phyloP scores from a whole-genome alignment of 2,888 invertebrate species.

The Ophion ventricosus region DNA sequence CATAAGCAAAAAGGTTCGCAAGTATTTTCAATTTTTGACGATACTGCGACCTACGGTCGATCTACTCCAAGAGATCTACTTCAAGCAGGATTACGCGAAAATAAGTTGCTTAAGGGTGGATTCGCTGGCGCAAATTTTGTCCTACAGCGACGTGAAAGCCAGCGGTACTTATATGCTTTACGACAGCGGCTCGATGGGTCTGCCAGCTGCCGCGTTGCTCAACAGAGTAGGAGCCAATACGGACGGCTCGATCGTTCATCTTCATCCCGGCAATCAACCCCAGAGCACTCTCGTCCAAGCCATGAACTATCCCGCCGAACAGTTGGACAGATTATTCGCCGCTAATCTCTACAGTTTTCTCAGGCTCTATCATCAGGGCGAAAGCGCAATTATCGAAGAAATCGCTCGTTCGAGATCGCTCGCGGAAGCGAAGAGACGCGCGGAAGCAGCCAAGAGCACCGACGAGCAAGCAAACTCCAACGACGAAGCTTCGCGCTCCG shows the following conservation, averaged over 20 bases:
- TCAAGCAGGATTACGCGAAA: constrained; percentile 90
- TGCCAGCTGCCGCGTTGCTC: constrained; percentile 92
- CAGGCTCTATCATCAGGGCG: constrained; percentile 88
- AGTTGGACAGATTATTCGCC: constrained; percentile 88
- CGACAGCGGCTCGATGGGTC: constrained; percentile 94
- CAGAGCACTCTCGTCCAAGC: constrained; percentile 91
- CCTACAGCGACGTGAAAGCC: constrained; percentile 91
- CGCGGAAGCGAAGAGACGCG: neutral
- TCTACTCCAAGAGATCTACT: constrained; percentile 93
- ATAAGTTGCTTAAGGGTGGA: constrained; percentile 93
- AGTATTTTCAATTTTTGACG: constrained; percentile 93
- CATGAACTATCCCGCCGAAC: constrained; percentile 91
- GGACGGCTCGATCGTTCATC: constrained; percentile 88
- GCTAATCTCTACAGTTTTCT: constrained; percentile 91
- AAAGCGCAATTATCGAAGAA: constrained; percentile 74
- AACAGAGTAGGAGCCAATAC: constrained; percentile 89
- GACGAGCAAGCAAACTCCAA: constrained; percentile 9
- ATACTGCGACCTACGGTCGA: constrained; percentile 92
- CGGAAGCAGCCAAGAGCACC: neutral
- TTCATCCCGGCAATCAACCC: constrained; percentile 92
- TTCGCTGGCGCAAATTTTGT: constrained; percentile 94
- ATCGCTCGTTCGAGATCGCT: constrained; percentile 51
- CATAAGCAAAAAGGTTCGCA: constrained; percentile 96
- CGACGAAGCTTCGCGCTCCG: neutral
- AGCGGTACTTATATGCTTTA: constrained; percentile 92